A percentile compares a stretch with the other conserved stretches of the same genome.
These are phyloP conservation scores for Strigamia transsilvanica DNA, from an alignment of 2,888 invertebrate species.

Conservation along the genomic window DNA sequence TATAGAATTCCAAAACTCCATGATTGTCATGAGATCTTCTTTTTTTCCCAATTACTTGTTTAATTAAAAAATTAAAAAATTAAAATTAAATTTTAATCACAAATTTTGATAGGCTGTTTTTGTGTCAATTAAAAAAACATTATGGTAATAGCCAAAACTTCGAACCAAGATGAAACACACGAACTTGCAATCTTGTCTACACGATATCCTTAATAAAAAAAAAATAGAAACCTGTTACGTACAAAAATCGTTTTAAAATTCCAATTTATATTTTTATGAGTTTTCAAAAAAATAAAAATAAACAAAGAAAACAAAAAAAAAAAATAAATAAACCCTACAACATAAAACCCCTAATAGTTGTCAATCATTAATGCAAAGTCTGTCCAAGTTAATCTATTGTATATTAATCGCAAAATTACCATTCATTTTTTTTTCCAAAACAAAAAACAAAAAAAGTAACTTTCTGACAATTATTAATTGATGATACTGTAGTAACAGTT, in stretches of 20 bases:
- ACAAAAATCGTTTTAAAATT: too few species aligned
- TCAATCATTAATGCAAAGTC: neutral
- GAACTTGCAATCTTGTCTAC: too few species aligned
- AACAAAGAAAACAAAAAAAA: neutral
- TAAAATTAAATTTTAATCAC: neutral
- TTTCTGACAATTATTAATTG: constrained; percentile 26
- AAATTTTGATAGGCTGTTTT: neutral
- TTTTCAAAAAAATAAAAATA: neutral
- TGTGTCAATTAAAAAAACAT: neutral
- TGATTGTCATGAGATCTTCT: neutral
- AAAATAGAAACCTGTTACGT: too few species aligned
- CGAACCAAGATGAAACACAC: too few species aligned
- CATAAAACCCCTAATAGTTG: neutral
- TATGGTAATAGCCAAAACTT: neutral
- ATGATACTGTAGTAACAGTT: constrained; percentile 23
- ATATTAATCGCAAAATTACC: neutral
- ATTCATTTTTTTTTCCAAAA: neutral
- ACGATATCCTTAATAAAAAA: too few species aligned
- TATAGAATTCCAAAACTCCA: too few species aligned
- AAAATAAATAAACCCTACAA: neutral
- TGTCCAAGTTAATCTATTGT: neutral
- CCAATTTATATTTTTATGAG: too few species aligned
- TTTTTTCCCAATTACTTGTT: neutral
- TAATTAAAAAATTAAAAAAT: neutral
- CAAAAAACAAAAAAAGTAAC: neutral